Evolutionary conservation across 2,888 invertebrate species (phyloP).

Genomic region (Thereva nobilitata): DNA sequence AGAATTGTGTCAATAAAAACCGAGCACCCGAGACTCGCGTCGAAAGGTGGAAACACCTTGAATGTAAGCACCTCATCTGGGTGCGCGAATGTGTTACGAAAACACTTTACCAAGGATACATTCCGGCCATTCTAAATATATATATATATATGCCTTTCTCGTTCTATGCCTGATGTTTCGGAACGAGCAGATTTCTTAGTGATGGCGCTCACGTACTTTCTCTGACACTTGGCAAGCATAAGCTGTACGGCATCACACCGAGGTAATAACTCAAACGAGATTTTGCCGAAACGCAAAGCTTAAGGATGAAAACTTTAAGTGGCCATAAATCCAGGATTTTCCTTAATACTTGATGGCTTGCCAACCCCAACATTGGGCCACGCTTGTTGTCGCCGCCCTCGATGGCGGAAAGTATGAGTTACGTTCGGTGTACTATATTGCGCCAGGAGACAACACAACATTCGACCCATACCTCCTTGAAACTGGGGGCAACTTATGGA

Average conservation of each 20-base stretch:
- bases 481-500: slow-evolving; percentile 39
- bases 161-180: background rate
- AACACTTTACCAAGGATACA: slow-evolving; percentile 8
- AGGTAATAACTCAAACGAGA: slow-evolving; percentile 33
- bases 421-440: background rate
- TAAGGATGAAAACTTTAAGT: slow-evolving; percentile 53
- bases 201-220: slow-evolving; percentile 24
- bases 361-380: slow-evolving; percentile 25
- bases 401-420: slow-evolving; percentile 18
- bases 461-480: background rate
- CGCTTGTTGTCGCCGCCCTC: slow-evolving; percentile 15
- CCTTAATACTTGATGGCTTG: slow-evolving; percentile 37
- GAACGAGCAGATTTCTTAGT: slow-evolving; percentile 16
- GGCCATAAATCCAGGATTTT: slow-evolving; percentile 54
- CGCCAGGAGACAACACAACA: background rate
- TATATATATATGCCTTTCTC: background rate
- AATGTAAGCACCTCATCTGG: slow-evolving; percentile 10
- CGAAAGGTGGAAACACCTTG: slow-evolving; percentile 18
- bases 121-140: background rate
- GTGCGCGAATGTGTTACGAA: slow-evolving; percentile 5
- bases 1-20: slow-evolving; percentile 34
- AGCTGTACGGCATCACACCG: background rate
- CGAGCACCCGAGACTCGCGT: slow-evolving; percentile 7
- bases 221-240: slow-evolving; percentile 26
- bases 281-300: slow-evolving; percentile 30